Conservation (phyloP, 2,797 vertebrate species). For the Chiroxiphia lanceolata region DNA sequence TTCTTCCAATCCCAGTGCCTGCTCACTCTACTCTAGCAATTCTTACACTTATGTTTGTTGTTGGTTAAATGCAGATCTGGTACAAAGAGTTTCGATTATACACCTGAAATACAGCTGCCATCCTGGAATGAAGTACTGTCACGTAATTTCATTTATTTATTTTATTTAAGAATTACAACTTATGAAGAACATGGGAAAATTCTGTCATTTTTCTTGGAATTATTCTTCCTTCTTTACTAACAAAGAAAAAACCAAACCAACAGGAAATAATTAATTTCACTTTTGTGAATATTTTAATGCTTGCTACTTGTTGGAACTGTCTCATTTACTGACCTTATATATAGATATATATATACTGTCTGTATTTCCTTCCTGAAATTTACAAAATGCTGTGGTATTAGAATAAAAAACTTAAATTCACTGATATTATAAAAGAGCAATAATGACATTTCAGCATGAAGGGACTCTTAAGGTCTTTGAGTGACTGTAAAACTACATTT, state of each 20-base stretch:
- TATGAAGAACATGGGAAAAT: background rate
- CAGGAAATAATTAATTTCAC: background rate
- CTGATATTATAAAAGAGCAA: background rate
- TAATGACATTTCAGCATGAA: background rate
- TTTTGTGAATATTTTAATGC: background rate
- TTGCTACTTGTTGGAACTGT: background rate
- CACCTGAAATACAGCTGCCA: background rate
- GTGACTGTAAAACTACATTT: accelerated
- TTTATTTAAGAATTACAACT: background rate
- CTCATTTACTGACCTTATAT: background rate
- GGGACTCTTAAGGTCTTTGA: background rate
- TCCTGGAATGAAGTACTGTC: background rate
- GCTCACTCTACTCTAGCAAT: background rate
- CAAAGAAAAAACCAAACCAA: background rate
- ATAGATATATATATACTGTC: background rate
- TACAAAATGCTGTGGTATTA: background rate
- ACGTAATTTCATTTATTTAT: background rate
- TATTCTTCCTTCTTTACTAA: background rate
- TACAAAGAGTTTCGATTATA: background rate
- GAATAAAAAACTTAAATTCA: background rate
- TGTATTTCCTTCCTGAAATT: background rate
- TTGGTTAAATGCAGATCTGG: background rate
- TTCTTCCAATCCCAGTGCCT: background rate
- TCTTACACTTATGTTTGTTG: background rate
- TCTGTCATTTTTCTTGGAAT: background rate